These are phyloP conservation scores for Chaetodon trifascialis DNA, from an alignment of 2,113 vertebrate species.

Conservation along the genomic window DNA sequence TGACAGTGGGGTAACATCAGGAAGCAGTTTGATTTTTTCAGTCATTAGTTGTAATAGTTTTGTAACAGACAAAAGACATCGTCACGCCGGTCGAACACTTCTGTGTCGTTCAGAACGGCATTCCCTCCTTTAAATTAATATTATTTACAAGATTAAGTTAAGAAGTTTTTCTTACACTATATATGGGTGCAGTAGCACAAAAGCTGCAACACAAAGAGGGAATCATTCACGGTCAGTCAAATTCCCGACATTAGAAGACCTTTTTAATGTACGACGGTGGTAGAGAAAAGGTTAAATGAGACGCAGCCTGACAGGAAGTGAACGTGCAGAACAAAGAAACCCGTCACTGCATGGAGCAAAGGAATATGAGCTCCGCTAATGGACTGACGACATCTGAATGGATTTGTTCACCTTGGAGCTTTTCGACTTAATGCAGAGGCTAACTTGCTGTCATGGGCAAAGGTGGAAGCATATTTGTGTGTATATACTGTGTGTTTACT, in stretches of 20 bases:
- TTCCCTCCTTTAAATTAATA: no score
- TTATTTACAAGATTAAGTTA: no score
- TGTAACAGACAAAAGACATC: no score
- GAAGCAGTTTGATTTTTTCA: no score
- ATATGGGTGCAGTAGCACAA: background rate
- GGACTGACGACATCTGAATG: conserved; percentile 12
- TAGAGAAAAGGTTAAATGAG: conserved; percentile 2
- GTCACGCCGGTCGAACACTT: no score
- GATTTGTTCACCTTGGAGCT: conserved; percentile 8
- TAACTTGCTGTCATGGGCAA: background rate
- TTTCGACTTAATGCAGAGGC: background rate
- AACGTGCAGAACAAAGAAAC: conserved; percentile 22
- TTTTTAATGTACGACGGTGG: background rate
- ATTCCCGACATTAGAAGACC: background rate
- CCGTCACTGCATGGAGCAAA: conserved; percentile 1
- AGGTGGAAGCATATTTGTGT: background rate
- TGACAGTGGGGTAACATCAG: no score
- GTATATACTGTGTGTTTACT: conserved; percentile 15
- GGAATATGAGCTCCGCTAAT: conserved; percentile 7
- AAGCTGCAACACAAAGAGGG: background rate
- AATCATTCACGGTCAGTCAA: background rate
- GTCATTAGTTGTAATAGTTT: no score
- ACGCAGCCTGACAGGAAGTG: conserved; percentile 10
- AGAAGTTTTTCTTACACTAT: no score
- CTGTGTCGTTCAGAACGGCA: no score